A percentile compares a stretch with the other conserved stretches of the same genome.
These are phyloP conservation scores for Drosophila bifasciata DNA, from an alignment of 1,140 invertebrate species.

Conservation along the genomic window DNA sequence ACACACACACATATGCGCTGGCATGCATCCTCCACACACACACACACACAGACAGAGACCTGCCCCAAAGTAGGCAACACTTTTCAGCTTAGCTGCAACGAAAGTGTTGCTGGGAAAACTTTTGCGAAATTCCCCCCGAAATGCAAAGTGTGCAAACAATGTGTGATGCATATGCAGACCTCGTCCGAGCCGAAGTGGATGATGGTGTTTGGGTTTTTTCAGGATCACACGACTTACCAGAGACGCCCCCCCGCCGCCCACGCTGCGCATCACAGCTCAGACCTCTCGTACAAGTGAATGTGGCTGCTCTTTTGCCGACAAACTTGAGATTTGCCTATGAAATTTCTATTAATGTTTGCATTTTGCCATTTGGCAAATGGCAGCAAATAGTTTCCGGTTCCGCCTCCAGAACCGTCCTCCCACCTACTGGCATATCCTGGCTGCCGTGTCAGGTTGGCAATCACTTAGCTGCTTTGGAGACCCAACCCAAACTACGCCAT, in stretches of 20 bases:
- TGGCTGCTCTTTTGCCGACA: conserved; percentile 20
- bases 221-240: not conserved
- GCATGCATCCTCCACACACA: conserved; percentile 22
- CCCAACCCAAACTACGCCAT: conserved; percentile 11
- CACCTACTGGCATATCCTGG: conserved; percentile 9
- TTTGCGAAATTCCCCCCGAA: conserved; percentile 72
- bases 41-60: not conserved
- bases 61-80: conserved; percentile 73
- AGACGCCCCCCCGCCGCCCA: not conserved
- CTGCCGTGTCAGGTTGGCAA: conserved; percentile 10
- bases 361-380: conserved; percentile 56
- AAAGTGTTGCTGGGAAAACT: conserved; percentile 75
- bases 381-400: conserved; percentile 79
- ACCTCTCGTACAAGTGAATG: no score
- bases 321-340: conserved; percentile 66
- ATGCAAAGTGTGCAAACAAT: conserved; percentile 82
- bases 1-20: conserved; percentile 8
- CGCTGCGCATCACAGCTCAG: conserved; percentile 25
- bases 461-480: conserved; percentile 30
- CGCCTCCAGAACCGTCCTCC: conserved; percentile 13
- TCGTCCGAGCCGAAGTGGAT: conserved; percentile 33
- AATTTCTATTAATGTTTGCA: conserved; percentile 74
- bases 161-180: conserved; percentile 68
- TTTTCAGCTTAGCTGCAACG: conserved; percentile 67
- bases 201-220: conserved; percentile 29